These are phyloP conservation scores for Diphyllodes magnificus DNA, from an alignment of 2,113 vertebrate genomes.

Conservation along the genomic window DNA sequence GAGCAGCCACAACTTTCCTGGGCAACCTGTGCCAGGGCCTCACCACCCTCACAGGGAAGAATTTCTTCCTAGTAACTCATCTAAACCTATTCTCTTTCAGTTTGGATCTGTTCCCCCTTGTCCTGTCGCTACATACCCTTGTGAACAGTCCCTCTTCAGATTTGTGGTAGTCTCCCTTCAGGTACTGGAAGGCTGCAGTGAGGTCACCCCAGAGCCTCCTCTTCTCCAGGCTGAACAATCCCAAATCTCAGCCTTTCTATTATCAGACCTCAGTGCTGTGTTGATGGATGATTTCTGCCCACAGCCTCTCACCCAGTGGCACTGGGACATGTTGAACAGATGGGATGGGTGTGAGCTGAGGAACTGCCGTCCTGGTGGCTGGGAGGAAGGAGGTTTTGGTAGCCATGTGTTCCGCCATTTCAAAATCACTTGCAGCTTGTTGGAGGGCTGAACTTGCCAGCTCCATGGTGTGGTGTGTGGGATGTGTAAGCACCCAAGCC, in stretches of 20 bases:
- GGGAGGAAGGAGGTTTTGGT: not conserved
- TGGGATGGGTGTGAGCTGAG: not conserved
- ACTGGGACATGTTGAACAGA: not conserved
- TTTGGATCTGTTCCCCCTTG: not conserved
- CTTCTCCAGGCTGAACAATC: not conserved
- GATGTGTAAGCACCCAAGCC: not conserved
- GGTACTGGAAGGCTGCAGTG: not conserved
- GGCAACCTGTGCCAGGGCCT: not conserved
- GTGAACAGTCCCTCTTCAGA: not conserved
- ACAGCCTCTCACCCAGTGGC: rapidly evolving
- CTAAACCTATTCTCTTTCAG: not conserved
- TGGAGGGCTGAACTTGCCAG: not conserved
- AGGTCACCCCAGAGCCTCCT: not conserved
- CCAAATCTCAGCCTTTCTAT: not conserved
- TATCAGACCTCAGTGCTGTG: not conserved
- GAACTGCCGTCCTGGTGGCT: not conserved
- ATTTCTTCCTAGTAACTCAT: not conserved
- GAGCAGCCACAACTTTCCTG: not conserved
- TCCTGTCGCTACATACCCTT: not conserved
- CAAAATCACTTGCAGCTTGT: not conserved
- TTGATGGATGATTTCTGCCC: not conserved
- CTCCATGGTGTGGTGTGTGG: rapidly evolving
- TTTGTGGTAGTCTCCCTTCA: not conserved
- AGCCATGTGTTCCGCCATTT: not conserved
- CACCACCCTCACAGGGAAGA: not conserved